A percentile compares a stretch with the other conserved stretches of the same genome.
Evolutionary conservation across 2,113 vertebrate species (phyloP).

Genomic region (Chionomys nivalis): DNA sequence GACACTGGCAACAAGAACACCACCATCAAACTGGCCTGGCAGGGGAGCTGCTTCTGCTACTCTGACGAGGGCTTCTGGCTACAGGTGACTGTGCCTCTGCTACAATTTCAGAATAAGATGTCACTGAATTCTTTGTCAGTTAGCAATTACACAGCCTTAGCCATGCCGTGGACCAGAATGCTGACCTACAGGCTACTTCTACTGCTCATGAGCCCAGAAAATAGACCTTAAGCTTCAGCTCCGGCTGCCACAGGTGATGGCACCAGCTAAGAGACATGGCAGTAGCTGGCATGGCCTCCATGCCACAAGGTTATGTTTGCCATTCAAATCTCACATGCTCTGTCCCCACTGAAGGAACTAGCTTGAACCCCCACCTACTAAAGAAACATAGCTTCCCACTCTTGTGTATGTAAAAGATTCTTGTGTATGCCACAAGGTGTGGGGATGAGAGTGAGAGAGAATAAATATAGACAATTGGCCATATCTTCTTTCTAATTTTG

Average conservation of each 20-base stretch:
- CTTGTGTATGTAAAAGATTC: neutral
- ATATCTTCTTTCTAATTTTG: constrained; percentile 1
- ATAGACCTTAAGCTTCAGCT: neutral
- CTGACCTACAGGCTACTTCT: neutral
- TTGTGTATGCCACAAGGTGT: neutral
- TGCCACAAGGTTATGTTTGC: neutral
- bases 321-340: neutral
- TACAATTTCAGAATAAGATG: neutral
- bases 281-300: neutral
- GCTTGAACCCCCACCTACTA: neutral
- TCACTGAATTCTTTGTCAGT: neutral
- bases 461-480: neutral
- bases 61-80: neutral
- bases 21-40: neutral
- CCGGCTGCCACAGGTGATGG: neutral
- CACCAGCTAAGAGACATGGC: neutral
- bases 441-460: neutral
- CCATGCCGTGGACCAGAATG: neutral
- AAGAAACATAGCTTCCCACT: neutral
- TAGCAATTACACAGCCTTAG: neutral
- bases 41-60: neutral
- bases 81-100: neutral
- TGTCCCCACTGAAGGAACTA: neutral
- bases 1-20: neutral
- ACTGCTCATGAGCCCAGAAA: neutral